Conservation (phyloP, 2,888 invertebrate species). For the Melinaea menophilus region DNA sequence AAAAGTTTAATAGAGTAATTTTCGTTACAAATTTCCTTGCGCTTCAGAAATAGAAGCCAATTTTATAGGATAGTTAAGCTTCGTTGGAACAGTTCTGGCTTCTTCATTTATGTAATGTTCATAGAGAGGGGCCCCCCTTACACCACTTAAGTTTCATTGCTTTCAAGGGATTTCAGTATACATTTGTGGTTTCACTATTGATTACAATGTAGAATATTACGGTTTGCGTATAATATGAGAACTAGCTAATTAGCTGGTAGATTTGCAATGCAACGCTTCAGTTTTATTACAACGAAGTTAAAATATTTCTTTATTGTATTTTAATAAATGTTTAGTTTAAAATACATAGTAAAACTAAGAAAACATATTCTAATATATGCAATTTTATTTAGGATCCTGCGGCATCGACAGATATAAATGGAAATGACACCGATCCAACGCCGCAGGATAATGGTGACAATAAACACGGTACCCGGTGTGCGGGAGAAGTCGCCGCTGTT, state of each 20-base stretch:
- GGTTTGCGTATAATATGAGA: slow-evolving; percentile 18
- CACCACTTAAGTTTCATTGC: slow-evolving; percentile 29
- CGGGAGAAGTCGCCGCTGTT: slow-evolving; percentile 98
- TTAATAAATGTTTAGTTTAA: background rate
- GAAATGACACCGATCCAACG: slow-evolving; percentile 97
- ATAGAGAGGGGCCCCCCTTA: slow-evolving; percentile 16
- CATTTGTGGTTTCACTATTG: slow-evolving; percentile 28
- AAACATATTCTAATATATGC: background rate
- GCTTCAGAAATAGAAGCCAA: slow-evolving; percentile 25
- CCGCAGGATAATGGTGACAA: slow-evolving; percentile 99
- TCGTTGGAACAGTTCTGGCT: slow-evolving; percentile 21
- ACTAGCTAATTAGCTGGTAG: slow-evolving; percentile 14
- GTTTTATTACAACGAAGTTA: background rate
- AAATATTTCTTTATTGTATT: background rate
- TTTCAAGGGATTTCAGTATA: slow-evolving; percentile 25
- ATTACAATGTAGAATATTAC: slow-evolving; percentile 22
- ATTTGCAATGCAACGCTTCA: background rate
- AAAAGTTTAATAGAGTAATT: slow-evolving; percentile 27
- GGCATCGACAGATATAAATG: slow-evolving; percentile 98
- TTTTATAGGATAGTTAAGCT: slow-evolving; percentile 27
- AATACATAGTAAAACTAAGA: slow-evolving; percentile 4
- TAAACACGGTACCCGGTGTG: slow-evolving; percentile 99
- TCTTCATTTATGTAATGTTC: slow-evolving; percentile 26
- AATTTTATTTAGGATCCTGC: slow-evolving; percentile 82
- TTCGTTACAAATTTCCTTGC: slow-evolving; percentile 23